Evolutionary conservation across 1,140 invertebrate genomes (phyloP).

Genomic region (Meloidogyne chitwoodi): DNA sequence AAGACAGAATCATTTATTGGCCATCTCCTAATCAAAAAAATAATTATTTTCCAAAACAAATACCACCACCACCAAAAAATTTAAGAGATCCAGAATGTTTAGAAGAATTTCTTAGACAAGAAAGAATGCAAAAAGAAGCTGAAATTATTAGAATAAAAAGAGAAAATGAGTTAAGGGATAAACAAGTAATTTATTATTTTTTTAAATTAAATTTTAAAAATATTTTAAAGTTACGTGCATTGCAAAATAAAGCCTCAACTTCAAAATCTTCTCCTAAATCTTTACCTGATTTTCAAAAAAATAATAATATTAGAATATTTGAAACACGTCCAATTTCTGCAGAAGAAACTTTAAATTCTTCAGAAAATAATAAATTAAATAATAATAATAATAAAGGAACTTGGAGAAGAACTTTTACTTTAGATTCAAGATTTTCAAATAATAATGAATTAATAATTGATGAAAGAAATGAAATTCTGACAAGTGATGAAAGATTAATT

Average conservation of each 20-base stretch:
- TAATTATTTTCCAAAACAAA: constrained; percentile 14
- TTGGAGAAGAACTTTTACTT: constrained; percentile 55
- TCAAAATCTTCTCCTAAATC: background rate
- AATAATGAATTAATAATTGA: constrained; percentile 13
- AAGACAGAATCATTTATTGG: constrained; percentile 45
- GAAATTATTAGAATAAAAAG: constrained; percentile 38
- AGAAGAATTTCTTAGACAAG: constrained; percentile 50
- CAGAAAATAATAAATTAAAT: too few relatives aligned
- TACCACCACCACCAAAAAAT: constrained; percentile 37
- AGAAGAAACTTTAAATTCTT: constrained; percentile 14
- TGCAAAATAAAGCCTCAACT: constrained; percentile 2
- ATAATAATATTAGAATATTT: constrained; percentile 45
- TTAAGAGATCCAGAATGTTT: constrained; percentile 50
- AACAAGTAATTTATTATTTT: constrained; percentile 31
- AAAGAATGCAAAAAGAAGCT: constrained; percentile 48
- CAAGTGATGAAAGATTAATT: constrained; percentile 54
- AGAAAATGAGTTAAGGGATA: constrained; percentile 33
- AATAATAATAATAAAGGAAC: constrained; percentile 24
- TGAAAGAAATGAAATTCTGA: constrained; percentile 56
- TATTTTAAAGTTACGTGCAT: constrained; percentile 9
- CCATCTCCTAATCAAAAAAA: constrained; percentile 46
- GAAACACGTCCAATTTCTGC: constrained; percentile 56
- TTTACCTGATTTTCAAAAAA: too few relatives aligned
- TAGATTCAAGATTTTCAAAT: constrained; percentile 33
- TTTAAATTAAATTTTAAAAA: background rate